phyloP scores from a whole-genome alignment of 2,888 invertebrate genomes.

The Xanthia togata region DNA sequence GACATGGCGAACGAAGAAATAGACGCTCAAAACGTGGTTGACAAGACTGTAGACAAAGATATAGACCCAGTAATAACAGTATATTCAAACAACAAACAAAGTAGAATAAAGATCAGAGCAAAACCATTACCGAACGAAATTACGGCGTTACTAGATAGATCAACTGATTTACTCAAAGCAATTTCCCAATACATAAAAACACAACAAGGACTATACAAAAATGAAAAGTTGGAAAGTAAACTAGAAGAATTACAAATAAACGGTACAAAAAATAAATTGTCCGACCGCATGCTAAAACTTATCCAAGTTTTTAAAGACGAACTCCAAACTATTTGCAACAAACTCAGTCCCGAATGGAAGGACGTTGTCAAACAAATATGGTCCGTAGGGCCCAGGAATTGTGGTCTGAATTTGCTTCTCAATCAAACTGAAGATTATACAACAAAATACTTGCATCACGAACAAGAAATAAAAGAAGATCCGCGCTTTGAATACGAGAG shows the following conservation, averaged over 20 bases:
- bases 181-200: slow-evolving; percentile 89
- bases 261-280: slow-evolving; percentile 78
- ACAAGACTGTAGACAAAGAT: slow-evolving; percentile 85
- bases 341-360: slow-evolving; percentile 89
- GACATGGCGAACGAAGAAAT: slow-evolving; percentile 97
- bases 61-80: slow-evolving; percentile 90
- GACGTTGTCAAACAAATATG: slow-evolving; percentile 93
- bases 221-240: slow-evolving; percentile 82
- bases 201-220: slow-evolving; percentile 80
- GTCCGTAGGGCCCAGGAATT: slow-evolving; percentile 97
- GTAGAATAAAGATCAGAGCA: slow-evolving; percentile 93
- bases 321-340: slow-evolving; percentile 91
- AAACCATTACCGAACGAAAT: slow-evolving; percentile 94
- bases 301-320: slow-evolving; percentile 89
- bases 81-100: slow-evolving; percentile 93
- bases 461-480: slow-evolving; percentile 86
- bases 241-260: slow-evolving; percentile 77
- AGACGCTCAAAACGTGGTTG: slow-evolving; percentile 89
- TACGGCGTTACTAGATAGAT: slow-evolving; percentile 93
- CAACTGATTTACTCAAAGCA: slow-evolving; percentile 93
- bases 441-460: slow-evolving; percentile 83
- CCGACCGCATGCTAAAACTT: slow-evolving; percentile 85
- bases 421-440: slow-evolving; percentile 94
- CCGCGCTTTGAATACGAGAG: slow-evolving; percentile 92
- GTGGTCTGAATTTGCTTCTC: slow-evolving; percentile 96